These are phyloP conservation scores for Olivierus martensii DNA, from an alignment of 1,140 invertebrate genomes.

Conservation along the genomic window DNA sequence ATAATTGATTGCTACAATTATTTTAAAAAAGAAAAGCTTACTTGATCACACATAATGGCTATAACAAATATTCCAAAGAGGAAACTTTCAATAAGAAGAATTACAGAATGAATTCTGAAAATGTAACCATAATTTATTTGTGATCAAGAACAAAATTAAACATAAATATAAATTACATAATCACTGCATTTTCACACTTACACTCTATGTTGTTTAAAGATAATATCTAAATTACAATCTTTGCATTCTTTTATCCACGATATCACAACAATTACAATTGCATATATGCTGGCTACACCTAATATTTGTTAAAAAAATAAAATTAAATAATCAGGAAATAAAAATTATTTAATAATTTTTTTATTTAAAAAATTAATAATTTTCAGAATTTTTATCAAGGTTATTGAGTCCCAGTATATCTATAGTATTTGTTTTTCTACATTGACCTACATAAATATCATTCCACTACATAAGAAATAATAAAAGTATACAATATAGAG, in stretches of 20 bases:
- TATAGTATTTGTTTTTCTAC: no score
- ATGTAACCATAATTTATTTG: conserved; percentile 12
- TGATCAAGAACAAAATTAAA: not conserved
- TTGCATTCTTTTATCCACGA: conserved; percentile 61
- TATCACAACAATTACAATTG: conserved; percentile 50
- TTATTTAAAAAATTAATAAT: no score
- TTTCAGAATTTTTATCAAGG: no score
- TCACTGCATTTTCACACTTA: conserved; percentile 35
- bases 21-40: conserved; percentile 34
- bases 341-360: no score
- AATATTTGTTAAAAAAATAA: not conserved
- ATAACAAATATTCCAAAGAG: conserved; percentile 81
- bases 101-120: conserved; percentile 64
- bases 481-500: no score
- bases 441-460: no score
- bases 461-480: no score
- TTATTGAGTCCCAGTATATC: no score
- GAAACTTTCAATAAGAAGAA: conserved; percentile 64
- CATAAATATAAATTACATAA: conserved; percentile 1
- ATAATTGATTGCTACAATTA: conserved; percentile 1
- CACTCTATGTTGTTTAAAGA: conserved; percentile 58
- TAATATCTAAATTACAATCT: conserved; percentile 48
- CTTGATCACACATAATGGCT: conserved; percentile 77
- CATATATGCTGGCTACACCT: conserved; percentile 42
- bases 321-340: no score